These are phyloP conservation scores for Bothrops jararaca DNA, from an alignment of 2,113 vertebrate species.

Conservation along the genomic window DNA sequence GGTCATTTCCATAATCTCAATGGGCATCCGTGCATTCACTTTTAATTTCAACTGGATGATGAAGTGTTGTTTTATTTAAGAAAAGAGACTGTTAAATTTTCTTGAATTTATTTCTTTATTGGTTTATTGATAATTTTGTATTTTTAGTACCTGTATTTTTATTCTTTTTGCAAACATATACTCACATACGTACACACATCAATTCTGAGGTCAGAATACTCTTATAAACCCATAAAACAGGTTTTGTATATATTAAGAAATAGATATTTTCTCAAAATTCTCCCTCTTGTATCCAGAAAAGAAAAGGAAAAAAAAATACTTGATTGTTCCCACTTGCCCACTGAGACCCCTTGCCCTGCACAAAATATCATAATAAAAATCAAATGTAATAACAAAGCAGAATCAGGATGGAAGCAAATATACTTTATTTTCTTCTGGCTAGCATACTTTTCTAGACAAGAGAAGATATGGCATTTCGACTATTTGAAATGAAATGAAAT, in stretches of 20 bases:
- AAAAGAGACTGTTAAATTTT: not conserved
- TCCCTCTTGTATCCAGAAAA: not conserved
- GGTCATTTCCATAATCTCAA: not conserved
- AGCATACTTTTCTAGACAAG: not conserved
- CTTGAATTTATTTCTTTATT: not conserved
- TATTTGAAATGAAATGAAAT: conserved; percentile 55
- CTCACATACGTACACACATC: not conserved
- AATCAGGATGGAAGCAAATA: not conserved
- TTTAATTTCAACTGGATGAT: not conserved
- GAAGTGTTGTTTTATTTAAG: not conserved
- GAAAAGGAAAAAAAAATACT: not conserved
- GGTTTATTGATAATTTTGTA: not conserved
- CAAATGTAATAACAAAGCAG: not conserved
- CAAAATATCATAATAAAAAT: not conserved
- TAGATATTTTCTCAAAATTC: not conserved
- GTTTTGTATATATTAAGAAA: not conserved
- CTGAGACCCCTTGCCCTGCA: not conserved
- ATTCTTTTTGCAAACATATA: not conserved
- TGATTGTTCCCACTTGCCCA: not conserved
- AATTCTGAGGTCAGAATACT: not conserved
- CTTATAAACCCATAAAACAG: not conserved
- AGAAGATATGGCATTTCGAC: not conserved
- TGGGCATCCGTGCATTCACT: not conserved
- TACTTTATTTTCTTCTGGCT: not conserved
- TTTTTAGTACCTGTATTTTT: not conserved